Conservation (phyloP, 2,113 vertebrate genomes). For the Merops nubicus region DNA sequence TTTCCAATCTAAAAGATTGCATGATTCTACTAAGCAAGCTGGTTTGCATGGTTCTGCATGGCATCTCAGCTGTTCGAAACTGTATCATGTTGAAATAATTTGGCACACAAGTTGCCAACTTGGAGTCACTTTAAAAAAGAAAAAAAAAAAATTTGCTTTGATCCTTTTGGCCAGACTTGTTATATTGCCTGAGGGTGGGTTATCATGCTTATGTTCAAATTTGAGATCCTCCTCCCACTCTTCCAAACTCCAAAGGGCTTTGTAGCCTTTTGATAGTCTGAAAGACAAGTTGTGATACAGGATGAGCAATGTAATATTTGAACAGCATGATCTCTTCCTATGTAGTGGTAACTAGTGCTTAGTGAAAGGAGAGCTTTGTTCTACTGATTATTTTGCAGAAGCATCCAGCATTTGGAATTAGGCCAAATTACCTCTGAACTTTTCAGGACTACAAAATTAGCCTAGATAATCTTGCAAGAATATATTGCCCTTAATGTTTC, state of each 20-base stretch:
- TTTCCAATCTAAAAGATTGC: no score
- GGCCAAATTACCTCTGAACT: background rate
- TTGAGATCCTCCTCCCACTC: background rate
- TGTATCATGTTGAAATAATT: background rate
- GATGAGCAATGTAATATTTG: background rate
- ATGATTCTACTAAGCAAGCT: background rate
- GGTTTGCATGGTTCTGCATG: background rate
- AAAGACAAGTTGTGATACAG: background rate
- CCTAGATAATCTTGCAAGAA: background rate
- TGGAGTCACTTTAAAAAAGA: background rate
- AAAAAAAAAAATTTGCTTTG: background rate
- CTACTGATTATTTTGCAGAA: background rate
- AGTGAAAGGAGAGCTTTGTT: background rate
- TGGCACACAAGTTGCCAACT: background rate
- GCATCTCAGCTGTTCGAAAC: constrained; percentile 8
- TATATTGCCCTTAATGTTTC: background rate
- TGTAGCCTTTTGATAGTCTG: background rate
- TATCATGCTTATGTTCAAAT: background rate
- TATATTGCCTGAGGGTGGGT: background rate
- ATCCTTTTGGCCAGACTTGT: background rate
- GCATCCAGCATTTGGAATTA: background rate
- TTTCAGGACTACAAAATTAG: background rate
- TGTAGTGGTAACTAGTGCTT: background rate
- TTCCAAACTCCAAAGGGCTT: background rate
- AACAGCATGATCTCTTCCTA: background rate